Percentiles rank a stretch among this genome's conserved stretches.
phyloP scores from a whole-genome alignment of 2,113 vertebrate genomes.

The Leptodactylus fuscus region DNA sequence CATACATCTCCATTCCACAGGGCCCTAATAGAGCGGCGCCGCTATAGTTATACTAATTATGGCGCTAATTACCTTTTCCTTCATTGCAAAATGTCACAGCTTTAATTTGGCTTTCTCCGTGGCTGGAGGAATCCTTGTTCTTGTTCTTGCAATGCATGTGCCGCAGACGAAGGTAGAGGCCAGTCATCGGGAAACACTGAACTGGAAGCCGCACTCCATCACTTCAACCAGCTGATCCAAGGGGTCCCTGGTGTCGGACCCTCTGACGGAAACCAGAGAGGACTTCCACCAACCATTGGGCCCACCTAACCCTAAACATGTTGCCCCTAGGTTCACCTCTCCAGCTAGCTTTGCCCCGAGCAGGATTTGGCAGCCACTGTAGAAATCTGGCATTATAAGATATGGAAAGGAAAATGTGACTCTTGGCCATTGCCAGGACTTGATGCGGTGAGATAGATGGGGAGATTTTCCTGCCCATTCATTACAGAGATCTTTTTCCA shows the following conservation, averaged over 20 bases:
- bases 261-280: no score
- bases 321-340: no score
- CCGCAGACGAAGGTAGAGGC: neutral
- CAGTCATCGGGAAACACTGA: neutral
- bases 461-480: neutral
- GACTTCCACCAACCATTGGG: no score
- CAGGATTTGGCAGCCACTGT: neutral
- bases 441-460: neutral
- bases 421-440: neutral
- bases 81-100: slow-evolving; percentile 6
- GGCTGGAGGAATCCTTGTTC: neutral
- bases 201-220: no score
- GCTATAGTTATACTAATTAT: neutral
- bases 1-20: neutral
- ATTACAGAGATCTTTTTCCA: neutral
- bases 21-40: neutral
- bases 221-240: no score
- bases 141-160: neutral
- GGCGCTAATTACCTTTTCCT: neutral
- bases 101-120: neutral
- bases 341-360: no score
- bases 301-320: no score
- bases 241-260: no score
- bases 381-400: neutral
- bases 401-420: neutral